These are phyloP conservation scores for Tenthredo livida DNA, from an alignment of 2,888 invertebrate genomes.

Conservation along the genomic window DNA sequence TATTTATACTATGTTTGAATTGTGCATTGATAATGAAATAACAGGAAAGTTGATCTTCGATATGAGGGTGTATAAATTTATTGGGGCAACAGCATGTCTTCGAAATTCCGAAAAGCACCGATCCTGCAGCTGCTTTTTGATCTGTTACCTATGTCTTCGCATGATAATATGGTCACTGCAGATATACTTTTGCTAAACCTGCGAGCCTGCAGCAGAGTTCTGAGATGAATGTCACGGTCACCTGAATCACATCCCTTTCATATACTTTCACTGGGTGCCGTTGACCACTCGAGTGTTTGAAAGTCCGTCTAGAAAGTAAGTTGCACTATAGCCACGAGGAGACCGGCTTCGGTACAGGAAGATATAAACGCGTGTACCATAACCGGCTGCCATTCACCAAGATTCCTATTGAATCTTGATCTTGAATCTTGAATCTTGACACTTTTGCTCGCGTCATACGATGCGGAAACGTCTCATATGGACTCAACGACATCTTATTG, in stretches of 20 bases:
- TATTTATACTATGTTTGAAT: neutral
- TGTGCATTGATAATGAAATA: neutral
- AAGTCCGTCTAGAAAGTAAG: conserved; percentile 73
- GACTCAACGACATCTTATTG: neutral
- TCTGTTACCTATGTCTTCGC: neutral
- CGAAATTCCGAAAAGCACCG: neutral
- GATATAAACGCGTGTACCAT: neutral
- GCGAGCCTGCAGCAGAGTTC: neutral
- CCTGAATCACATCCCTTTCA: conserved; percentile 61
- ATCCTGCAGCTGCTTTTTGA: neutral
- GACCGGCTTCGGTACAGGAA: conserved; percentile 6
- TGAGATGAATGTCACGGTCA: conserved; percentile 66
- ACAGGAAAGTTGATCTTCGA: neutral
- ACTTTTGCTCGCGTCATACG: conserved; percentile 12
- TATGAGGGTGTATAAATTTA: neutral
- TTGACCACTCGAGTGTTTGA: conserved; percentile 71
- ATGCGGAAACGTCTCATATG: conserved; percentile 4
- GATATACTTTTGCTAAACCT: neutral
- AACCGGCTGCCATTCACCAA: conserved; percentile 17
- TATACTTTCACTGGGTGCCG: conserved; percentile 72
- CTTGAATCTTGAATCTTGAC: conserved; percentile 26
- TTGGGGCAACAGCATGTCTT: neutral
- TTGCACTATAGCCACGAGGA: neutral
- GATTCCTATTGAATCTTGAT: conserved; percentile 37
- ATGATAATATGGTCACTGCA: neutral